A percentile compares a stretch with the other conserved stretches of the same genome.
Conservation (phyloP, 2,113 vertebrate genomes). For the Philantomba maxwellii region DNA sequence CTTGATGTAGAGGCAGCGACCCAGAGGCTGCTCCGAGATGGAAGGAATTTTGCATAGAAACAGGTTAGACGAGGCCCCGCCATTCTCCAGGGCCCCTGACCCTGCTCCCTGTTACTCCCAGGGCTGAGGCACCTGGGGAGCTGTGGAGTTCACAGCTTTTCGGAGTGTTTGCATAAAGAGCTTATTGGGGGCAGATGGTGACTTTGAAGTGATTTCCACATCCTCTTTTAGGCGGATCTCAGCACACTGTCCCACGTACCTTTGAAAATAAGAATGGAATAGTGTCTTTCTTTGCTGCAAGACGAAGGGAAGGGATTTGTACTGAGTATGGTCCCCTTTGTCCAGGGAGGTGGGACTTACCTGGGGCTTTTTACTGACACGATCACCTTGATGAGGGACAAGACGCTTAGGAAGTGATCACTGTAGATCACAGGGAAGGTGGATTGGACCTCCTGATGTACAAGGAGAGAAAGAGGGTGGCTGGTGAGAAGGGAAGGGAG, state of each 20-base stretch:
- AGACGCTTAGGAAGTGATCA: not conserved
- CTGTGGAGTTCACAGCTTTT: fast-evolving
- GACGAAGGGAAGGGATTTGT: not conserved
- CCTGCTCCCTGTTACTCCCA: fast-evolving
- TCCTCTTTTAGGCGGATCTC: not conserved
- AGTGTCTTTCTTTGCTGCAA: not conserved
- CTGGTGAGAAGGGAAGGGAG: not conserved
- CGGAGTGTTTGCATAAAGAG: not conserved
- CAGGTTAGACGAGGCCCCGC: fast-evolving
- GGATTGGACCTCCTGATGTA: fast-evolving
- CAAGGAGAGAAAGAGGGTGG: not conserved
- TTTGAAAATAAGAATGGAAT: not conserved
- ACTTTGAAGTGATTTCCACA: not conserved
- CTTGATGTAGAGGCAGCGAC: not conserved
- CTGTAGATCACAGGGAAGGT: fast-evolving
- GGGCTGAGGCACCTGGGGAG: not conserved
- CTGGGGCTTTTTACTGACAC: fast-evolving
- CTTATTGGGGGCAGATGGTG: fast-evolving
- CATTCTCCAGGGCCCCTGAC: not conserved
- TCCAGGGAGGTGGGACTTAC: not conserved
- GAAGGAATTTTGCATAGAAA: not conserved
- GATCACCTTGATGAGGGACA: not conserved
- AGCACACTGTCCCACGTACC: not conserved
- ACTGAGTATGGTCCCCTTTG: not conserved
- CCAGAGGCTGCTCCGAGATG: not conserved